Base-by-base conservation (phyloP, 2,888 invertebrate genomes). In the Drosophila heteroneura region DNA sequence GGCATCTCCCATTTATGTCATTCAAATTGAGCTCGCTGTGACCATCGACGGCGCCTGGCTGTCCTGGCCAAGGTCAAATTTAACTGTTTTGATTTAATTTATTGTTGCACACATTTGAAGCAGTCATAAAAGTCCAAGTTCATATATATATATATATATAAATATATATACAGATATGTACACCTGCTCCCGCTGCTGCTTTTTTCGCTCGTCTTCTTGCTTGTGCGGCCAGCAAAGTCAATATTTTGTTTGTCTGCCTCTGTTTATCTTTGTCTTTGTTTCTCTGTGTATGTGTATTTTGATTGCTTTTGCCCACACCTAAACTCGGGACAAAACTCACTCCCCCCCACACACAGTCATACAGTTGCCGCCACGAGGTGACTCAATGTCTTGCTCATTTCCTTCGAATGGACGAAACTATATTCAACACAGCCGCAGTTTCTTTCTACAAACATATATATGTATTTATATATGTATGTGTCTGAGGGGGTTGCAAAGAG, bases 321-420 rank as follows among this genome's bases (percentile, higher is more conserved):
- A 39, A 54, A 5, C 51, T 3, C 16, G 19, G 10, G 26, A 6
- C 30, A 32, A 54, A 41, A 9, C 44, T 19, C 53, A 39, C 22
- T 35, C 51, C 44, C 51, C 53, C 56, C 53, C 64, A 41, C 53
- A 61, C 52, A 69, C 60, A 57, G 37, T 57, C 58, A 68, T 60
- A 60, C 56, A 52, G 47, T n/a, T 60, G 66, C 66, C 51, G 51
- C 57, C 60, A 72, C 63, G 83, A 87, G 87, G 87, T 87, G 87
- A 87, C 87, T 87, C 87, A 87, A 85, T 83, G 84, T 89, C 89
- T 85, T 83, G 83, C 78, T 88, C 86, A 84, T 85, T 79, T 85
- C 81, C 86, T 82, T 81, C 41, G 82, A 63, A 67, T 74, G 69
- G 70, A 68, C 66, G 76, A 80, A 85, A 85, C 88, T 88, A 85